phyloP scores from a whole-genome alignment of 2,888 invertebrate species.

The Endomychus coccineus region DNA sequence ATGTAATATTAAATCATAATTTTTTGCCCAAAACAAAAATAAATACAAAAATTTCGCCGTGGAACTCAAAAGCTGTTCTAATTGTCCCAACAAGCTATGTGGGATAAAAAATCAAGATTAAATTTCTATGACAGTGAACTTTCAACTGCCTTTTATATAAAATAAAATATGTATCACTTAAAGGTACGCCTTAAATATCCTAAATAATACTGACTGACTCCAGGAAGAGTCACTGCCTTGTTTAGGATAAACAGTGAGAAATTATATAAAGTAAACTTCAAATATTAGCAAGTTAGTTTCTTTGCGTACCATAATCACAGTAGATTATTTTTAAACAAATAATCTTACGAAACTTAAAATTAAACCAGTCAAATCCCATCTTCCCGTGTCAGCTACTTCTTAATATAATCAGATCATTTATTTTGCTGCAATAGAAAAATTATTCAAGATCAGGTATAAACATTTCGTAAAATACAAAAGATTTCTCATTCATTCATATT shows the following conservation, averaged over 20 bases:
- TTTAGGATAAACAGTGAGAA: no score
- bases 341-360: no score
- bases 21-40: constrained; percentile 17
- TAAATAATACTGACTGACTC: constrained; percentile 33
- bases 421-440: constrained; percentile 11
- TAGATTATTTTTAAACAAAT: no score
- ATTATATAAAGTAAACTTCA: no score
- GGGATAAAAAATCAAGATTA: constrained; percentile 10
- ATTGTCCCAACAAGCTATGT: constrained; percentile 14
- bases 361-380: constrained; percentile 19
- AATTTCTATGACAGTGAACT: constrained; percentile 12
- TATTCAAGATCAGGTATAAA: no score
- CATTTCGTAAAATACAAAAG: no score
- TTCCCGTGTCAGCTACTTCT: constrained; percentile 27
- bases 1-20: no score
- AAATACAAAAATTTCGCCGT: constrained; percentile 20
- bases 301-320: neutral
- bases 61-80: constrained; percentile 20
- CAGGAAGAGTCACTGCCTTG: no score
- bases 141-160: constrained; percentile 24
- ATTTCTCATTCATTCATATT: no score
- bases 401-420: constrained; percentile 21
- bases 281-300: constrained; percentile 18
- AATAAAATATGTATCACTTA: constrained; percentile 37
- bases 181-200: constrained; percentile 29